Base-by-base conservation (phyloP, 2,888 invertebrate genomes). In the Minunthozetes semirufus region DNA sequence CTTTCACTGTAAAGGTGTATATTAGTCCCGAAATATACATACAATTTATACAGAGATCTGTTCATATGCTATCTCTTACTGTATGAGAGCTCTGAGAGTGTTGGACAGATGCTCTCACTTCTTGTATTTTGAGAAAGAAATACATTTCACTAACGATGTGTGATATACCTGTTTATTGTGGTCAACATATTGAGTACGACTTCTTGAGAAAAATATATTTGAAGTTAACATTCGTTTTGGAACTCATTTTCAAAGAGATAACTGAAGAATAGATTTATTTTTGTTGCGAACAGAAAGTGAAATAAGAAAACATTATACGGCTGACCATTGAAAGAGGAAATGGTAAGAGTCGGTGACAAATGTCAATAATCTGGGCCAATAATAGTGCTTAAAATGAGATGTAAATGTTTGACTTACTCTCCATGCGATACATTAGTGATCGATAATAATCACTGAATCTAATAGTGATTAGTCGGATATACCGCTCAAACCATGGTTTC, bases 371-470 rank as follows among this genome's bases (percentile, higher is more conserved):
- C 25, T 27, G 27, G 15, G 25, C 27, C 9, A 27, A 56, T 27
- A 59, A 59, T 59, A 2, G 27, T 17, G 5, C 27, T 17, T 33
- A 61, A 38, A 53, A 53, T n/a, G 19, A 53, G 53, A 66, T 66
- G 38, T 66, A 38, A 61, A 61, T 61, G 61, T 66, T 66, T 33
- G 63, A 66, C 63, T 66, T 66, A 66, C n/a, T 66, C 63, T 59
- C 11, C 27, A 13, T n/a, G 63, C 38, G 17, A 66, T 66, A 38
- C 38, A 38, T 38, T 22, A 22, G 38, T 27, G 59, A 59, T 66
- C 63, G 63, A 38, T 66, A 38, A 19, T 66, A 66, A 66, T 66
- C 63, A 38, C 38, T 66, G 33, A 66, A 66, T 66, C 33, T 66
- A 29, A 38, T 38, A 38, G 63, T 19, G n/a, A 66, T 66, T 66